Conservation (phyloP, 2,797 vertebrate genomes). For the Sebastes hubbsi region DNA sequence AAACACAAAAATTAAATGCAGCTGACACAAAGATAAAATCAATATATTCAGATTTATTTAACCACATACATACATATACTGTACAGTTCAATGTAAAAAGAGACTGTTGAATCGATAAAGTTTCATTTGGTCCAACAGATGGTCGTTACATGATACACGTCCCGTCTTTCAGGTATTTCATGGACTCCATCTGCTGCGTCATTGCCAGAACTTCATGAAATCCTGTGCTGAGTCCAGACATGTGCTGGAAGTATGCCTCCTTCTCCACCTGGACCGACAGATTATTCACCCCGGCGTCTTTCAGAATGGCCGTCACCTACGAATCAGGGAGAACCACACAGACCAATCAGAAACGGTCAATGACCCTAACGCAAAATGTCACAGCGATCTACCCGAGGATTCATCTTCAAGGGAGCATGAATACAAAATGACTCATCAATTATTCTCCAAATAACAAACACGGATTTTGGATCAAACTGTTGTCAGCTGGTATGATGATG, state of each 20-base stretch:
- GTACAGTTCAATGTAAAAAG: conserved; percentile 63
- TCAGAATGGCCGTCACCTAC: conserved; percentile 92
- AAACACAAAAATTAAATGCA: not conserved
- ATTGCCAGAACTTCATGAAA: conserved; percentile 95
- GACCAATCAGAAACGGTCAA: not conserved
- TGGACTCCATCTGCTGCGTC: conserved; percentile 95
- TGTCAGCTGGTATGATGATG: not conserved
- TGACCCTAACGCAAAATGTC: too few relatives aligned
- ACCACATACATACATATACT: conserved; percentile 58
- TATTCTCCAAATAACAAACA: not conserved
- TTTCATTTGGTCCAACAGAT: conserved; percentile 57
- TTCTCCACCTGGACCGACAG: conserved; percentile 97
- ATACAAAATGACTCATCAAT: not conserved
- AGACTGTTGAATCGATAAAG: not conserved
- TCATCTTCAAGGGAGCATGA: not conserved
- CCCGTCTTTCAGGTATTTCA: conserved; percentile 94
- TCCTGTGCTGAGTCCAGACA: conserved; percentile 96
- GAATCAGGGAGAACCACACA: not conserved
- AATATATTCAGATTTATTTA: conserved; percentile 75
- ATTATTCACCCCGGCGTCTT: conserved; percentile 96
- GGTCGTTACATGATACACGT: conserved; percentile 92
- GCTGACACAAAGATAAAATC: conserved; percentile 31
- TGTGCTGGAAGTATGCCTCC: conserved; percentile 98
- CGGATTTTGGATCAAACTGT: not conserved
- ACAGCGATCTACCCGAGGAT: not conserved